Evolutionary conservation across 2,888 invertebrate genomes (phyloP), one percentile per base, ranked within the genome.

Genomic region (Tiliacea citrago): DNA sequence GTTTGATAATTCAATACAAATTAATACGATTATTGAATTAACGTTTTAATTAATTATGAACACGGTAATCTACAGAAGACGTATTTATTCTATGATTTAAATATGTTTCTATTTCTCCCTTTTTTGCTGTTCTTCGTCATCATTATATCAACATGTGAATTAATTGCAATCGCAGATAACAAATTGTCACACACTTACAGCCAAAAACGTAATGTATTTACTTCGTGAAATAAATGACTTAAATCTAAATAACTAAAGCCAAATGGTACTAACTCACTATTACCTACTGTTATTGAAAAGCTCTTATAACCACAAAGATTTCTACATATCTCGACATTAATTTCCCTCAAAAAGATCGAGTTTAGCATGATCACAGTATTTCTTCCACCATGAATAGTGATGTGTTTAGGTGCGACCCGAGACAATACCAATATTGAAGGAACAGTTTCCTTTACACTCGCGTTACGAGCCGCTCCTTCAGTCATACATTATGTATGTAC

Each of bases 381-480:
- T 83, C 67, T 83, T 71, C 62, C 73, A 75, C 77, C 79, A 82
- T 88, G 83, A 87, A 88, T 87, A 85, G 68, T 84, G 79, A 88
- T 82, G 81, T 80, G 82, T 77, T 82, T 71, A 73, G 68, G 68
- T 75, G 75, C 63, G 76, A 81, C 77, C 74, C 45, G 68, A 81
- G 78, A 81, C 78, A 83, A 82, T 53, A 75, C 81, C 81, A 86
- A 88, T 82, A 83, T 75, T 79, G 71, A 42, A 72, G 35, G 58
- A 77, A 77, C 62, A 51, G 69, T 75, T 79, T 75, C 61, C 81
- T 67, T 63, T 68, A 66, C 65, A 72, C 45, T 51, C 35, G 60
- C 68, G 62, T 84, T 81, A 68, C 67, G 68, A 68, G 58, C 35
- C 55, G 55, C 68, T 73, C 35, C 71, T 81, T 63, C 61, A 76